Evolutionary conservation across 64 coral and sea anemone genomes (phyloP).

Genomic region (Catalaphyllia jardinei): DNA sequence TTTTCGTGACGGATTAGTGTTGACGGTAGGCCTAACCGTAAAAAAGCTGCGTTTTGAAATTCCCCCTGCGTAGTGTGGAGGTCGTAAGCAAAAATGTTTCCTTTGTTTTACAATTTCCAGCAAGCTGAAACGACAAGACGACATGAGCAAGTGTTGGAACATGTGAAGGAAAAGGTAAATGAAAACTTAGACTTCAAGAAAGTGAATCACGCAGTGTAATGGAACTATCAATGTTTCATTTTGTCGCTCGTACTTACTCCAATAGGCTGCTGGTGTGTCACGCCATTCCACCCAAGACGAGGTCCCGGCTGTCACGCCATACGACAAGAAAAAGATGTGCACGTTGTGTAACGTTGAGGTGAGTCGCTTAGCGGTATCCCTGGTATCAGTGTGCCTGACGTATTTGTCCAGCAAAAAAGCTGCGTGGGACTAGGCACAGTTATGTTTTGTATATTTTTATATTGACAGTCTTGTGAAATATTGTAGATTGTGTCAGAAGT

Average conservation of each 20-base stretch:
- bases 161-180: constrained; percentile 93
- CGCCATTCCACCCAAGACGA: constrained; percentile 96
- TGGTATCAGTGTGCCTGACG: too few relatives aligned
- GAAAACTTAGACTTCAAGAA: not conserved
- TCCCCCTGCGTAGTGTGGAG: too few relatives aligned
- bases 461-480: not conserved
- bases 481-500: constrained; percentile 97
- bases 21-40: too few relatives aligned
- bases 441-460: too few relatives aligned
- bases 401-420: too few relatives aligned
- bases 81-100: not conserved
- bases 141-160: constrained; percentile 88
- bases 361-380: not conserved
- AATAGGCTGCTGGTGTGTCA: constrained; percentile 88
- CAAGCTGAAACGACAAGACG: constrained; percentile 88
- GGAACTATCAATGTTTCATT: not conserved
- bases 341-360: constrained; percentile 96
- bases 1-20: too few relatives aligned
- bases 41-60: too few relatives aligned
- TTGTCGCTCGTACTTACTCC: not conserved
- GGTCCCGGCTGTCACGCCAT: constrained; percentile 94
- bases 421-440: too few relatives aligned
- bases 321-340: constrained; percentile 93
- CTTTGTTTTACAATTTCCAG: constrained; percentile 34
- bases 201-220: too few relatives aligned